Evolutionary conservation across 2,113 vertebrate genomes (phyloP).

Genomic region (Crotophaga sulcirostris): DNA sequence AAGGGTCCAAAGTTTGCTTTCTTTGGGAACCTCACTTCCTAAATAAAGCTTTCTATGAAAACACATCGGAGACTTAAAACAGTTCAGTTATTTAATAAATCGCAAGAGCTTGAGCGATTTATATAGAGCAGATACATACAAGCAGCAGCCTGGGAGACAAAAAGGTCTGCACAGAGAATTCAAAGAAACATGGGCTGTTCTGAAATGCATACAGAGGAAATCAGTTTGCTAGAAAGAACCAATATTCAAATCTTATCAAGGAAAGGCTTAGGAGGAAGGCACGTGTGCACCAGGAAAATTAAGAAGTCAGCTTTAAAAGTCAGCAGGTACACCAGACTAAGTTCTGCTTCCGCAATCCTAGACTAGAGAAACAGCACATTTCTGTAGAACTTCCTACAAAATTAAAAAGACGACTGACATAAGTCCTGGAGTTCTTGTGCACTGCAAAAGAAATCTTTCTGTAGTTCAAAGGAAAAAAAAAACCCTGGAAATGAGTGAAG

Average conservation of each 20-base stretch:
- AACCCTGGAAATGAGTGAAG: neutral
- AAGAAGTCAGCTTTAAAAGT: neutral
- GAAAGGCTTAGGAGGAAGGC: neutral
- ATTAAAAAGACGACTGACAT: neutral
- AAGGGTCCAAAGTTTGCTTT: neutral
- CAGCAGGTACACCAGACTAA: neutral
- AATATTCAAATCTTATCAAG: neutral
- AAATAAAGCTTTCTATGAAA: neutral
- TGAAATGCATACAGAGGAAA: neutral
- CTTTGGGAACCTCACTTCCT: conserved; percentile 5
- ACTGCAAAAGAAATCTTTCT: neutral
- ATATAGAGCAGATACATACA: neutral
- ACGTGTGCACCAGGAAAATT: neutral
- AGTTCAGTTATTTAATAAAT: neutral
- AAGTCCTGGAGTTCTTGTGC: neutral
- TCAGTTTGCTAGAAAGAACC: neutral
- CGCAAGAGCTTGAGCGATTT: neutral
- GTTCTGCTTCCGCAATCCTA: neutral
- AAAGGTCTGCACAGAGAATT: neutral
- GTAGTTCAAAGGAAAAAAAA: neutral
- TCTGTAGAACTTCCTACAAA: neutral
- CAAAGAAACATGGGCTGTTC: neutral
- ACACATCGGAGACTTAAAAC: neutral
- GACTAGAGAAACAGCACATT: neutral
- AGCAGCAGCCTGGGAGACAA: neutral